phyloP scores from a whole-genome alignment of 2,888 invertebrate genomes.

The Eucera pruinosa region DNA sequence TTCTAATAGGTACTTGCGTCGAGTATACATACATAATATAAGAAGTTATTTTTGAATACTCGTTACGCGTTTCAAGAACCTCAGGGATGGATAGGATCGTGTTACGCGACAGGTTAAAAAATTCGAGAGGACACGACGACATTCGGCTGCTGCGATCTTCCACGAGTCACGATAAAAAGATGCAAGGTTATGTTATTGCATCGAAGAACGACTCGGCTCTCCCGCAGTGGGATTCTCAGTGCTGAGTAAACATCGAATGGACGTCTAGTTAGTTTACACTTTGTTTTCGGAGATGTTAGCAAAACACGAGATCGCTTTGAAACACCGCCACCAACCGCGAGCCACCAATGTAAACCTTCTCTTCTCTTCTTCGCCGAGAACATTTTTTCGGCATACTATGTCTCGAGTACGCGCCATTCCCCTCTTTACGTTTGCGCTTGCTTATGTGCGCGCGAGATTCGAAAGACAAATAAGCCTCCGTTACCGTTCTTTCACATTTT shows the following conservation, averaged over 20 bases:
- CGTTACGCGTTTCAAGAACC: not conserved
- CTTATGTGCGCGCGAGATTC: slow-evolving; percentile 15
- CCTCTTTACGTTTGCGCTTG: not conserved
- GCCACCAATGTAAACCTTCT: slow-evolving; percentile 64
- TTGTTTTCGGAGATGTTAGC: slow-evolving; percentile 81
- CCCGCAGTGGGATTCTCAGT: slow-evolving; percentile 56
- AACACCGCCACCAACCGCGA: slow-evolving; percentile 70
- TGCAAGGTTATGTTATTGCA: slow-evolving; percentile 63
- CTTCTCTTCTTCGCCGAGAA: slow-evolving; percentile 23
- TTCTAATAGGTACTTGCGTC: too few relatives aligned
- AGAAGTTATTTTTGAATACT: slow-evolving; percentile 24
- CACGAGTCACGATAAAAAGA: slow-evolving; percentile 56
- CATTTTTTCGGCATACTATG: slow-evolving; percentile 48
- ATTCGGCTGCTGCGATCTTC: slow-evolving; percentile 18
- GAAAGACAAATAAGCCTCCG: slow-evolving; percentile 22
- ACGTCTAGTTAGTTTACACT: slow-evolving; percentile 83
- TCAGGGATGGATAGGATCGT: slow-evolving; percentile 9
- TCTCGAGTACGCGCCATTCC: slow-evolving; percentile 20
- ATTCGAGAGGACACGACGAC: slow-evolving; percentile 30
- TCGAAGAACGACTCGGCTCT: slow-evolving; percentile 44
- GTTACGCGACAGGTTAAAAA: slow-evolving; percentile 44
- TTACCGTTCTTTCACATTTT: not conserved
- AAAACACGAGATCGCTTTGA: slow-evolving; percentile 81
- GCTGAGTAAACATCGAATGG: slow-evolving; percentile 79
- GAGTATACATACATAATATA: too few relatives aligned